These are phyloP conservation scores for Xanthia togata DNA, from an alignment of 2,888 invertebrate species.

Conservation along the genomic window DNA sequence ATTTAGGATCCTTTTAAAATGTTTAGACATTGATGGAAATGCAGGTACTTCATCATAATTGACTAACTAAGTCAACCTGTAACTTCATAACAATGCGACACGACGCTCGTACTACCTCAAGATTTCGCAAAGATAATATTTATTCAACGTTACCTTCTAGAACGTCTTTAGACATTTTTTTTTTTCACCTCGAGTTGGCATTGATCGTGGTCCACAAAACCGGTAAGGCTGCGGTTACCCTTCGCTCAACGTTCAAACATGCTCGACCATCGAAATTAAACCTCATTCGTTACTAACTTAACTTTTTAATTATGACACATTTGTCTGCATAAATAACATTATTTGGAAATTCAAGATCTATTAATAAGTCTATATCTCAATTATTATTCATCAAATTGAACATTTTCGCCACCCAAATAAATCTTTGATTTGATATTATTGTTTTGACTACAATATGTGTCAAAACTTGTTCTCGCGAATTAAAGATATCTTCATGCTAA, in stretches of 20 bases:
- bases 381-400: slow-evolving; percentile 28
- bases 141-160: slow-evolving; percentile 75
- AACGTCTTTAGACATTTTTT: slow-evolving; percentile 82
- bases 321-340: slow-evolving; percentile 30
- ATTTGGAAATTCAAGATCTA: slow-evolving; percentile 24
- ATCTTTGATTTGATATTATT: slow-evolving; percentile 42
- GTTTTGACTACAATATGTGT: slow-evolving; percentile 60
- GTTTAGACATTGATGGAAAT: slow-evolving; percentile 18
- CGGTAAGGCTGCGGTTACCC: slow-evolving; percentile 88
- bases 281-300: slow-evolving; percentile 62
- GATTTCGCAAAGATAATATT: slow-evolving; percentile 63
- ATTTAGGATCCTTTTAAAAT: slow-evolving; percentile 26
- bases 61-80: slow-evolving; percentile 26
- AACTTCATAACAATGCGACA: slow-evolving; percentile 18
- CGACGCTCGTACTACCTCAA: slow-evolving; percentile 35
- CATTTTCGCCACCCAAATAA: slow-evolving; percentile 32
- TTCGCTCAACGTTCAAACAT: slow-evolving; percentile 82
- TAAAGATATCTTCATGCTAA: slow-evolving; percentile 21
- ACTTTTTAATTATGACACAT: slow-evolving; percentile 55
- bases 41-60: slow-evolving; percentile 35
- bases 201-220: slow-evolving; percentile 87
- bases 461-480: slow-evolving; percentile 38
- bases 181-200: slow-evolving; percentile 87
- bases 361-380: slow-evolving; percentile 31
- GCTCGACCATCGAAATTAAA: slow-evolving; percentile 70